A percentile compares a stretch with the other conserved stretches of the same genome.
Evolutionary conservation across 2,888 invertebrate genomes (phyloP).

Genomic region (Scaptodrosophila latifasciaeformis): DNA sequence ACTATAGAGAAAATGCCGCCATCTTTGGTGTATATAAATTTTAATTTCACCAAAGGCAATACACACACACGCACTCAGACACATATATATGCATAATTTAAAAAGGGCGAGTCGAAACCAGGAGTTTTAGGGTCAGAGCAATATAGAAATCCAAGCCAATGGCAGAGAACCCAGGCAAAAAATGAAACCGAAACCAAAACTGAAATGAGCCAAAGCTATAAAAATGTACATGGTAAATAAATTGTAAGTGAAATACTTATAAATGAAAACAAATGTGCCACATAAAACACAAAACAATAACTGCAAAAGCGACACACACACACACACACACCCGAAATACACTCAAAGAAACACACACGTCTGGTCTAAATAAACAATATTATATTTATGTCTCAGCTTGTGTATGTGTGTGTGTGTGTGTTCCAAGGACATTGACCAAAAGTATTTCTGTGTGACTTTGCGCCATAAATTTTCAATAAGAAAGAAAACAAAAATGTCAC

Average conservation of each 20-base stretch:
- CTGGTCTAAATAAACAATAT: conserved; percentile 45
- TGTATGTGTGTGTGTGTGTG: neutral
- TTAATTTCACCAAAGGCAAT: no score
- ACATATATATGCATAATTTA: conserved; percentile 46
- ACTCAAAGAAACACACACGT: no score
- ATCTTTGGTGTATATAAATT: conserved; percentile 43
- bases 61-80: conserved; percentile 26
- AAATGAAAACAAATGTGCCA: conserved; percentile 65
- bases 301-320: conserved; percentile 30
- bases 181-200: conserved; percentile 16
- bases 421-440: conserved; percentile 50
- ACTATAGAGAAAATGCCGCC: conserved; percentile 37
- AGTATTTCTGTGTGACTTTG: conserved; percentile 8
- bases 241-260: conserved; percentile 67
- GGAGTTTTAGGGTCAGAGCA: neutral
- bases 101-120: conserved; percentile 7
- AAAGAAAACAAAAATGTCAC: no score
- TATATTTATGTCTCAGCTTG: conserved; percentile 12
- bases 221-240: conserved; percentile 62
- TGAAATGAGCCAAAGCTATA: conserved; percentile 44
- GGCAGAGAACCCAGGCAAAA: no score
- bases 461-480: conserved; percentile 44
- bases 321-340: conserved; percentile 11
- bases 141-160: neutral
- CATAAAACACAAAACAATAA: conserved; percentile 39